Conservation (phyloP, 2,888 invertebrate species). For the Patella pellucida region DNA sequence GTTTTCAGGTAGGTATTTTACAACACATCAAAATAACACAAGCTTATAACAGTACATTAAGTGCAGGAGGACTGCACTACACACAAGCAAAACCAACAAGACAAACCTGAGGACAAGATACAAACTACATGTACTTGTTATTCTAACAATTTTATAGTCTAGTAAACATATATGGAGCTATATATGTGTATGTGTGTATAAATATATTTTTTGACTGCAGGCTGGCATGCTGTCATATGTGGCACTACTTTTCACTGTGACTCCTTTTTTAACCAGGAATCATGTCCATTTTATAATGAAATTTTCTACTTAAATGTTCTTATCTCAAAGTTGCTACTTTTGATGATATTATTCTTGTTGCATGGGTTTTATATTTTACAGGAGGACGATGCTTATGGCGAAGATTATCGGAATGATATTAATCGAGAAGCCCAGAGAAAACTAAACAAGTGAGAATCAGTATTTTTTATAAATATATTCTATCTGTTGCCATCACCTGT, state of each 20-base stretch:
- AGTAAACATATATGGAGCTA: background rate
- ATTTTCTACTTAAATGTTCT: too few species aligned
- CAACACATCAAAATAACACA: background rate
- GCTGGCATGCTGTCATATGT: too few species aligned
- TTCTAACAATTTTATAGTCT: background rate
- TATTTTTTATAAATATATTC: too few species aligned
- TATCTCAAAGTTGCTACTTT: too few species aligned
- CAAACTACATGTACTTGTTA: background rate
- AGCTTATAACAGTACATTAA: background rate
- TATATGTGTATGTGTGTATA: background rate
- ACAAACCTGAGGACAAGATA: background rate
- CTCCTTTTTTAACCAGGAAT: too few species aligned
- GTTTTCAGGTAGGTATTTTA: slow-evolving; percentile 33
- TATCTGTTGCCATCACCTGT: too few species aligned
- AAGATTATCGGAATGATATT: slow-evolving; percentile 18
- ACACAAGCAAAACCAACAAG: too few species aligned
- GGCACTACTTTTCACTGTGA: too few species aligned
- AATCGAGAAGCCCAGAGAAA: slow-evolving; percentile 27
- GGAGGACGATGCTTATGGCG: slow-evolving; percentile 35
- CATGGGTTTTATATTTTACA: slow-evolving; percentile 19
- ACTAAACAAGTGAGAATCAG: slow-evolving; percentile 23
- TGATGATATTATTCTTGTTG: background rate
- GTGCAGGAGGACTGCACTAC: too few species aligned
- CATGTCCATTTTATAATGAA: too few species aligned
- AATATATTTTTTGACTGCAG: too few species aligned